phyloP scores from a whole-genome alignment of 2,113 vertebrate genomes.

The Helogale parvula region DNA sequence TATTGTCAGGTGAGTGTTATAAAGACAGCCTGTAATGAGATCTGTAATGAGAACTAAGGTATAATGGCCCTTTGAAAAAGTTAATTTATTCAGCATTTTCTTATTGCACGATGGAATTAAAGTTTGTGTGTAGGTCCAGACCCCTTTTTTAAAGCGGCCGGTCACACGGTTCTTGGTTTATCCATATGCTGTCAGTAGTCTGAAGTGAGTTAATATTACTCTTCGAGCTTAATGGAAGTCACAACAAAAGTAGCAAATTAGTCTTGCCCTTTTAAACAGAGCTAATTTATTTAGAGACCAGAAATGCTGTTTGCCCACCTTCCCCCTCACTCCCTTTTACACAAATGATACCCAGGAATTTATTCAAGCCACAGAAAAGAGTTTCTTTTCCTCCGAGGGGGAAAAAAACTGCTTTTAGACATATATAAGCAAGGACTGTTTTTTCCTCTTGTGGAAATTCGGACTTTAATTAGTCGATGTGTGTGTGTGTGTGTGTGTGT shows the following conservation, averaged over 20 bases:
- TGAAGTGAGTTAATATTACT: slow-evolving; percentile 70
- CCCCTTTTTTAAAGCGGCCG: slow-evolving; percentile 58
- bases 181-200: slow-evolving; percentile 58
- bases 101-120: slow-evolving; percentile 77
- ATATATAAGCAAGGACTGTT: neutral
- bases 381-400: neutral
- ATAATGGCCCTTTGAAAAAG: slow-evolving; percentile 87
- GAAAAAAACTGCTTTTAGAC: neutral
- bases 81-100: slow-evolving; percentile 85
- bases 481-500: slow-evolving; percentile 64
- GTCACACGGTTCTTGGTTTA: slow-evolving; percentile 44
- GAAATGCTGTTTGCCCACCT: slow-evolving; percentile 62
- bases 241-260: slow-evolving; percentile 61
- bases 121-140: slow-evolving; percentile 69
- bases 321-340: neutral
- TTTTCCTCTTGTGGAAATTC: neutral
- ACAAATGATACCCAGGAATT: slow-evolving; percentile 45
- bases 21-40: slow-evolving; percentile 88
- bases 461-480: slow-evolving; percentile 64
- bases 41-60: slow-evolving; percentile 86
- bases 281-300: slow-evolving; percentile 64
- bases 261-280: slow-evolving; percentile 78
- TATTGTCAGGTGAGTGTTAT: slow-evolving; percentile 87
- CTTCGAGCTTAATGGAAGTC: slow-evolving; percentile 65
- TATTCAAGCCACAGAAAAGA: slow-evolving; percentile 12